Conservation (phyloP, 1,140 invertebrate species). For the Muscidifurax raptorellus region DNA sequence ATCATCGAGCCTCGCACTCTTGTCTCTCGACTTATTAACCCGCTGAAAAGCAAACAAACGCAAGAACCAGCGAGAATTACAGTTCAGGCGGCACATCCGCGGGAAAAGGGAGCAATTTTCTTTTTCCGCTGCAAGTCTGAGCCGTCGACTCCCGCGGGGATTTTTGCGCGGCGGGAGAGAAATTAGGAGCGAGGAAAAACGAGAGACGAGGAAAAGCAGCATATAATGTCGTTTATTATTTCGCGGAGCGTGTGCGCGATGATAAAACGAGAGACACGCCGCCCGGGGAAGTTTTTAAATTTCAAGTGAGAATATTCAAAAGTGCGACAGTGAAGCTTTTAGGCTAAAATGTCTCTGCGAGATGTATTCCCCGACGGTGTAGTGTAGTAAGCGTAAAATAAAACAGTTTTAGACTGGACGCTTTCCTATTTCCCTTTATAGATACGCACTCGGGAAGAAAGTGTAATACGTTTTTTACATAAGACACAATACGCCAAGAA, state of each 20-base stretch:
- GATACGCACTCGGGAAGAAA: too few species aligned
- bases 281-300: not conserved
- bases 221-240: conserved; percentile 4
- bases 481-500: too few species aligned
- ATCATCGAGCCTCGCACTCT: not conserved
- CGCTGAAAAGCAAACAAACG: not conserved
- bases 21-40: not conserved
- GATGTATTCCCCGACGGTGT: too few species aligned
- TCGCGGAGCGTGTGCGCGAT: not conserved
- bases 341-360: too few species aligned
- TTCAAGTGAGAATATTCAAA: not conserved
- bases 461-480: too few species aligned
- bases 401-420: too few species aligned
- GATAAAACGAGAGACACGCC: not conserved
- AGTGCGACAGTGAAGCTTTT: too few species aligned
- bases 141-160: not conserved
- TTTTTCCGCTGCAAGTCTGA: not conserved
- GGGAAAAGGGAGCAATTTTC: not conserved
- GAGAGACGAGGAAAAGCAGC: not conserved
- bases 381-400: too few species aligned
- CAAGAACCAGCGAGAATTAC: not conserved
- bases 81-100: not conserved
- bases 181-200: not conserved
- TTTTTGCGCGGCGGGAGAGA: conserved; percentile 1
- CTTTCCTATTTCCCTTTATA: too few species aligned